Base-by-base conservation (phyloP, 1,140 invertebrate genomes). In the Delia radicum region DNA sequence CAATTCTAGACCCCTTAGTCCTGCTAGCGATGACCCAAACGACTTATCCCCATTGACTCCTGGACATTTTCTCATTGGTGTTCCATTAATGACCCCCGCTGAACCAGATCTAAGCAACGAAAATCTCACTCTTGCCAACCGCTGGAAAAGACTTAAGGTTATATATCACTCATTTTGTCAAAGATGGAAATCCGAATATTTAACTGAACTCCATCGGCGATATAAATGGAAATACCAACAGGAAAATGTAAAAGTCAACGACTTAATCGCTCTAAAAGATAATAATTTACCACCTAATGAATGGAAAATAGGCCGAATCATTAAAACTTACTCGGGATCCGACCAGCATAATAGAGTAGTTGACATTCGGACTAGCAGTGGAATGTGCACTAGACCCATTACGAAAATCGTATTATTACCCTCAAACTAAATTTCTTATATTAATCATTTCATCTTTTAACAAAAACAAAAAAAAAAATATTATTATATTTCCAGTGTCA, bases 51-150 rank as follows among this genome's bases (percentile, higher is more conserved):
- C 67, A 10, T 42, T 76, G 26, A 75, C 18, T 6, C 75, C 67
- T 37, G 67, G 75, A 61, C 75, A 76, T 26, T 76, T 76, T 21
- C 21, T 75, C 15, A 31, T 13, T 26, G 74, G 65, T 24, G 62
- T 3, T 12, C 42, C 67, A 33, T 28, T 76, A 27, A 18, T 69
- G 62, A 28, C 8, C 5, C 27, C 42, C 10, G 61, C 74, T 2
- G 31, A 65, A 42, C 61, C 61, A 4, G 62, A 63, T 31, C 18
- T 63, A 26, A 27, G 24, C 61, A 28, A 15, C 18, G n/a, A 21
- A 24, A 26, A 61, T 61, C 55, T n/a, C n/a, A n/a, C n/a, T n/a
- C n/a, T n/a, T n/a, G n/a, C n/a, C n/a, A n/a, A n/a, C n/a, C 10
- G 55, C 4, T 61, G 55, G 55, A 61, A 61, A 61, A 15, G 5